phyloP scores from a whole-genome alignment of 2,888 invertebrate species.

The Unio pictorum region DNA sequence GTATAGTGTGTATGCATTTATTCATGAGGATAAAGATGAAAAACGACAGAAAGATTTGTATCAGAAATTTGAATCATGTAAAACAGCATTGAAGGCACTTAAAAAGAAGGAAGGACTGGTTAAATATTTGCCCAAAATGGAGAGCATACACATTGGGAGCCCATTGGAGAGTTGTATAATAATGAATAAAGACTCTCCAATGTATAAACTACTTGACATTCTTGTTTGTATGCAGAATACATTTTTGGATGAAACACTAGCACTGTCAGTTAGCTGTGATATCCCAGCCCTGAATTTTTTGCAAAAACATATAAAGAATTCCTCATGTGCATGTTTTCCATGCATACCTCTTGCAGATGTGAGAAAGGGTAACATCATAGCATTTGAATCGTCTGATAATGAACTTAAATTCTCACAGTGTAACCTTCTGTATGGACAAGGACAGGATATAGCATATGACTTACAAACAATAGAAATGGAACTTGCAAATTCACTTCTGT shows the following conservation, averaged over 20 bases:
- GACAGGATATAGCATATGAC: slow-evolving; percentile 29
- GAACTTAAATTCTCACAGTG: slow-evolving; percentile 25
- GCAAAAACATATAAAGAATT: too few relatives aligned
- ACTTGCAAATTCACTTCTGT: slow-evolving; percentile 17
- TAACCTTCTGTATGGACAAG: slow-evolving; percentile 22
- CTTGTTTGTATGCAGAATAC: slow-evolving; percentile 32
- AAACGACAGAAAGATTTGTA: too few relatives aligned
- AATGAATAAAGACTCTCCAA: slow-evolving; percentile 13
- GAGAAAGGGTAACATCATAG: slow-evolving; percentile 7
- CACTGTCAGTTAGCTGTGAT: slow-evolving; percentile 6
- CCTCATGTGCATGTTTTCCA: slow-evolving; percentile 5
- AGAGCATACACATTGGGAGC: too few relatives aligned
- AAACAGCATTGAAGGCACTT: too few relatives aligned
- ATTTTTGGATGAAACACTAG: slow-evolving; percentile 24
- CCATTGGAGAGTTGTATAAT: slow-evolving; percentile 17
- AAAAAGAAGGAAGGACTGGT: too few relatives aligned
- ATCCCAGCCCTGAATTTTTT: not conserved
- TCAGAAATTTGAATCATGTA: too few relatives aligned
- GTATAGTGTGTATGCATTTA: too few relatives aligned
- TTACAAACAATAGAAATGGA: slow-evolving; percentile 33
- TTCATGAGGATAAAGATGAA: too few relatives aligned
- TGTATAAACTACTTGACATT: slow-evolving; percentile 18
- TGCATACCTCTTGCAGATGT: slow-evolving; percentile 19
- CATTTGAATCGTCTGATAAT: slow-evolving; percentile 14
- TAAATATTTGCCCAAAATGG: too few relatives aligned